A percentile compares a stretch with the other conserved stretches of the same genome.
Conservation (phyloP, 1,140 invertebrate species). For the Drosophila sturtevanti region DNA sequence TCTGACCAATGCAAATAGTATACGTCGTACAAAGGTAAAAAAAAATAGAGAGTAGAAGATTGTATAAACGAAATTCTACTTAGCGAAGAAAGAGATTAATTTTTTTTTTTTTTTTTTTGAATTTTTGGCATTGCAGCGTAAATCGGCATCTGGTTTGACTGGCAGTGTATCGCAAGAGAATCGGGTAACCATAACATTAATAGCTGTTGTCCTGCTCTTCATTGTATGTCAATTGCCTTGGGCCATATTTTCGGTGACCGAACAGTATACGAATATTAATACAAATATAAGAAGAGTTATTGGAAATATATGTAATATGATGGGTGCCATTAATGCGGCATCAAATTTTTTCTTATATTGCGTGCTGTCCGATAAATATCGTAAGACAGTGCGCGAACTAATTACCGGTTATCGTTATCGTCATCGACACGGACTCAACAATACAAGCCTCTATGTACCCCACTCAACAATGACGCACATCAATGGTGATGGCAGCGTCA, state of each 20-base stretch:
- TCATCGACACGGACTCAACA: slow-evolving; percentile 64
- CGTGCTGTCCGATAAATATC: slow-evolving; percentile 89
- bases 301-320: slow-evolving; percentile 89
- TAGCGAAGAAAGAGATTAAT: too few species aligned
- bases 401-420: slow-evolving; percentile 84
- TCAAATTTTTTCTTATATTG: slow-evolving; percentile 91
- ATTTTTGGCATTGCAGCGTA: slow-evolving; percentile 48
- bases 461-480: slow-evolving; percentile 64
- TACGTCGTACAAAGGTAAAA: slow-evolving; percentile 67
- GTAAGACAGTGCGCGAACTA: slow-evolving; percentile 87
- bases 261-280: slow-evolving; percentile 54
- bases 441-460: slow-evolving; percentile 66
- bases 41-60: too few species aligned
- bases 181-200: slow-evolving; percentile 89
- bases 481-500: slow-evolving; percentile 28
- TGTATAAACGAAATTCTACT: too few species aligned
- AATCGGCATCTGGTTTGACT: slow-evolving; percentile 51
- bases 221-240: slow-evolving; percentile 89
- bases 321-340: slow-evolving; percentile 88
- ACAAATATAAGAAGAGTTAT: slow-evolving; percentile 75
- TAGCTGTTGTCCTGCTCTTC: slow-evolving; percentile 89
- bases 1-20: slow-evolving; percentile 84
- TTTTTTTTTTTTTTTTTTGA: neutral
- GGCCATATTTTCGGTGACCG: slow-evolving; percentile 82
- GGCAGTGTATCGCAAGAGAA: slow-evolving; percentile 85